Base-by-base conservation (phyloP, 2,113 vertebrate genomes). In the Cyanocitta stelleri region DNA sequence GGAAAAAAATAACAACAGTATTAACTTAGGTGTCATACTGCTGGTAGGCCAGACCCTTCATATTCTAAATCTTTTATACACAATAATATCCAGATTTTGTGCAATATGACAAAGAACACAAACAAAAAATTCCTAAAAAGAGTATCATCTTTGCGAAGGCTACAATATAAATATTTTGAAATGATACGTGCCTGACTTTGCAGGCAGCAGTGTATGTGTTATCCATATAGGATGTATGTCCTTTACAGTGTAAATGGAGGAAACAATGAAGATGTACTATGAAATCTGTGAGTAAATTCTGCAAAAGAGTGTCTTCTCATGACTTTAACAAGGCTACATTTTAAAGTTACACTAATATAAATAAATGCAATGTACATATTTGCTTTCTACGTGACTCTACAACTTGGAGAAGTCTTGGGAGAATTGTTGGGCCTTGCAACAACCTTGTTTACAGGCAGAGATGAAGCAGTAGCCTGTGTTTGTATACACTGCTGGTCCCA, bases 1-100 rank as follows among this genome's bases (percentile, higher is more conserved):
- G 66, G 58, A 68, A 93, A 91, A 97, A 95, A 90, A n/a, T 94
- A 97, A 91, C 55, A 94, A 92, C 95, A 66, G 63, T 81, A 94
- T 96, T 96, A 97, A 95, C 80, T 95, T 94, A 80, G 44, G 81
- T 92, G 56, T 63, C 59, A 95, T 85, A 73, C 49, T 92, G 48
- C 95, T 95, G 55, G 35, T 62, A 90, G 91, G 69, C 87, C 96
- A 95, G 8, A 67, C 32, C 23, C 64, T 82, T 27, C 41, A 66
- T 56, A 94, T 96, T 95, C 73, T 87, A 92, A 96, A 66, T 75
- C 63, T 77, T 87, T 74, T 85, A 66, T 59, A 88, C 46, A 82
- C 21, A 80, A 37, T 80, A 74, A 91, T 82, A 91, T 76, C 68
- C 82, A 94, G 88, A 89, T 89, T 97, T 96, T 95, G 78, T 85